phyloP scores from a whole-genome alignment of 1,140 invertebrate species.

The Ptiloglossa arizonensis region DNA sequence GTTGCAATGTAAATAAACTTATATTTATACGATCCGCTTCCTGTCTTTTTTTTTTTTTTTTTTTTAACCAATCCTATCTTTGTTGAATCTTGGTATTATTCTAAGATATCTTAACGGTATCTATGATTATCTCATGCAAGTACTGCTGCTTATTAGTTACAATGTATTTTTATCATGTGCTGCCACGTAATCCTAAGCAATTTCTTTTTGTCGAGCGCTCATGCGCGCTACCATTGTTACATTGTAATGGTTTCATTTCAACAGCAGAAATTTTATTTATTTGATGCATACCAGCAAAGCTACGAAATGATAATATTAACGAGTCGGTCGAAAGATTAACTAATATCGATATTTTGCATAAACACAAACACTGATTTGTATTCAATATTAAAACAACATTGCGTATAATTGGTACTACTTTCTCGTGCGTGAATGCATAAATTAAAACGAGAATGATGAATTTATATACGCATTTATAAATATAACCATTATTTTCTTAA shows the following conservation, averaged over 20 bases:
- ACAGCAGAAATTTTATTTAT: neutral
- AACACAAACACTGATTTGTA: neutral
- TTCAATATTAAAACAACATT: neutral
- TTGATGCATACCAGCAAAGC: neutral
- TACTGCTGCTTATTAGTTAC: conserved; percentile 16
- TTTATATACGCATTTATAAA: neutral
- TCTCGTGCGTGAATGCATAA: neutral
- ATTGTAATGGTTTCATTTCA: conserved; percentile 26
- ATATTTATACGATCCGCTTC: conserved; percentile 77
- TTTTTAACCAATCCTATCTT: neutral
- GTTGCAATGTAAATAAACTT: conserved; percentile 82
- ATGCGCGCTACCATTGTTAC: conserved; percentile 48
- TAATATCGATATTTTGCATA: neutral
- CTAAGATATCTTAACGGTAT: neutral
- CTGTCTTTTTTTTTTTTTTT: neutral
- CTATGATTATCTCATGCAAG: neutral
- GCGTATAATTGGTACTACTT: neutral
- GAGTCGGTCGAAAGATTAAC: neutral
- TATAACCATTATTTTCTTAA: neutral
- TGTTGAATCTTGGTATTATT: neutral
- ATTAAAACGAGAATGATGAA: neutral
- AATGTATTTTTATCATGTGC: conserved; percentile 58
- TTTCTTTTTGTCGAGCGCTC: conserved; percentile 49
- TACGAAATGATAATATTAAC: neutral
- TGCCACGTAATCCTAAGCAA: conserved; percentile 63